A percentile compares a stretch with the other conserved stretches of the same genome.
These are phyloP conservation scores for Drosophila erecta DNA, from an alignment of 1,140 invertebrate species.

Conservation along the genomic window DNA sequence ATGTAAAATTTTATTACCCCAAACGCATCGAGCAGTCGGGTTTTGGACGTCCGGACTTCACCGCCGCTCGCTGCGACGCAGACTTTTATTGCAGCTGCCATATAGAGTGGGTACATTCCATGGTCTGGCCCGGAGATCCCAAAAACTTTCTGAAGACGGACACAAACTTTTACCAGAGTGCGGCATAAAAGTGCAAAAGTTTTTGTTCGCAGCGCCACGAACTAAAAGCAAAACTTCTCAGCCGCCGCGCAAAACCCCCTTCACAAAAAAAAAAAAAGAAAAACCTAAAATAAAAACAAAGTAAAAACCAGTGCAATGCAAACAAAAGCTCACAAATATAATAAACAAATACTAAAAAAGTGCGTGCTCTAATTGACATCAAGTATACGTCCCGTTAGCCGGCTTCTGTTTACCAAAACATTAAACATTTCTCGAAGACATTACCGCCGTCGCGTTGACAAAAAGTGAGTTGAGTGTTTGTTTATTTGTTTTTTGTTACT, in stretches of 20 bases:
- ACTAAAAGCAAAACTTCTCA: conserved; percentile 34
- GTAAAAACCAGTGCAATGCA: conserved; percentile 5
- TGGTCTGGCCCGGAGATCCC: conserved; percentile 8
- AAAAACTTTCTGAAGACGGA: conserved; percentile 24
- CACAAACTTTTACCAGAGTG: conserved; percentile 21
- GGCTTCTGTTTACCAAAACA: conserved; percentile 8
- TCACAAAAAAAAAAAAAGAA: background rate
- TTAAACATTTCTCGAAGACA: conserved; percentile 1
- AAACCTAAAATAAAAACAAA: conserved; percentile 12
- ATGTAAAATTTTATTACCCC: conserved; percentile 83
- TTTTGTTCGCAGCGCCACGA: conserved; percentile 59
- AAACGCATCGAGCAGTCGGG: conserved; percentile 81
- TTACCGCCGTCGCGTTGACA: conserved; percentile 12
- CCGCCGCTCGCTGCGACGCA: conserved; percentile 64
- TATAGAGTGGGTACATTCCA: conserved; percentile 15
- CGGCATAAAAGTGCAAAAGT: conserved; percentile 30
- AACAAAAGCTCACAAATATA: background rate
- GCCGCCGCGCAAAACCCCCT: conserved; percentile 1
- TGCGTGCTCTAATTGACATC: conserved; percentile 63
- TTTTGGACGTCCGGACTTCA: conserved; percentile 82
- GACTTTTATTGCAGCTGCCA: conserved; percentile 51
- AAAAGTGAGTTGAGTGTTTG: conserved; percentile 34
- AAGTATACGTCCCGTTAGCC: conserved; percentile 52
- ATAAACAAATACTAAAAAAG: conserved; percentile 41
- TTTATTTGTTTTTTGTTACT: conserved; percentile 25